Evolutionary conservation across 2,797 vertebrate genomes (phyloP).

Genomic region (Parauchenoglanis ngamensis): DNA sequence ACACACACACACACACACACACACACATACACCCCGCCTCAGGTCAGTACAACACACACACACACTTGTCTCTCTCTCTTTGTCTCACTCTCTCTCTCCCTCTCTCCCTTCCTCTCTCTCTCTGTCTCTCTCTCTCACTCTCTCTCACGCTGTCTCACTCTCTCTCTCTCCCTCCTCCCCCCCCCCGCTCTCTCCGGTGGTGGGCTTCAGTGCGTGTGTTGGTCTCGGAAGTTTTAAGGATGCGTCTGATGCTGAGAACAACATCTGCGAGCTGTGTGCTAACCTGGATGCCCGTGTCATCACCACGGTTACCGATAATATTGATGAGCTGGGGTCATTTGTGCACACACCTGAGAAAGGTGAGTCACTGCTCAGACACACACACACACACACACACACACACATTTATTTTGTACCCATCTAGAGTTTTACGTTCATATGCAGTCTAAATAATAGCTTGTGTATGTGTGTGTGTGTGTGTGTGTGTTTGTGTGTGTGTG

Average conservation of each 20-base stretch:
- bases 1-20: too few relatives aligned
- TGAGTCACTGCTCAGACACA: conserved; percentile 48
- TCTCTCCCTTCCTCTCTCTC: not conserved
- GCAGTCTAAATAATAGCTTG: not conserved
- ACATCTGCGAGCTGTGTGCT: conserved; percentile 76
- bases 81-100: not conserved
- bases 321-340: conserved; percentile 68
- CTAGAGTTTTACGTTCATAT: not conserved
- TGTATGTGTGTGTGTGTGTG: conserved; percentile 22
- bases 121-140: not conserved
- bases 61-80: not conserved
- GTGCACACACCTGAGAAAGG: conserved; percentile 72
- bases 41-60: too few relatives aligned
- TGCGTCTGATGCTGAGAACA: conserved; percentile 53
- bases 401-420: not conserved
- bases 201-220: conserved; percentile 80
- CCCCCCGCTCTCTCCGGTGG: conserved; percentile 60
- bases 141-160: not conserved
- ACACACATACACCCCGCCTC: too few relatives aligned
- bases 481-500: conserved; percentile 32
- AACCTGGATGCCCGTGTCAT: conserved; percentile 72
- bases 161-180: not conserved
- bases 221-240: conserved; percentile 75
- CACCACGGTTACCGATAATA: conserved; percentile 74
- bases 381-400: not conserved